Conservation (phyloP, 1,140 invertebrate species). For the Trissolcus basalis region DNA sequence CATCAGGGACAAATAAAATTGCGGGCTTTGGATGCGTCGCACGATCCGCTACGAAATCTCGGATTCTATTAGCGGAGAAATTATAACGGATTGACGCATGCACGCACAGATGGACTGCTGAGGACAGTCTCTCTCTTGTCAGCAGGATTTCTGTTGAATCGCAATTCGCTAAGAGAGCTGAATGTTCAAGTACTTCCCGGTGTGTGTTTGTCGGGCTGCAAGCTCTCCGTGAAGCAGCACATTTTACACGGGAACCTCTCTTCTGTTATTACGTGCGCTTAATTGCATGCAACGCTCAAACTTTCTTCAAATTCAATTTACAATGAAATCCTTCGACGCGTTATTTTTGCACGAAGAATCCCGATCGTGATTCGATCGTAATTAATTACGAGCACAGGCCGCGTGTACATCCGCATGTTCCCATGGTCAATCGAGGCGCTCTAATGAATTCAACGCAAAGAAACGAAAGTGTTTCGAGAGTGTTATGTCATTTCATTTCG, state of each 20-base stretch:
- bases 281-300: conserved; percentile 28
- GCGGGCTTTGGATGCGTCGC: conserved; percentile 66
- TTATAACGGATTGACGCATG: conserved; percentile 74
- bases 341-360: conserved; percentile 4
- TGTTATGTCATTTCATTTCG: too few relatives aligned
- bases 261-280: conserved; percentile 31
- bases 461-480: too few relatives aligned
- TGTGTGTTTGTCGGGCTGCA: conserved; percentile 26
- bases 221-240: conserved; percentile 33
- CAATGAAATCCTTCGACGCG: conserved; percentile 17
- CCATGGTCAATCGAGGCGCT: too few relatives aligned
- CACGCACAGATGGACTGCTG: conserved; percentile 57
- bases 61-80: conserved; percentile 76
- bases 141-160: conserved; percentile 73
- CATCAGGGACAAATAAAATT: conserved; percentile 18
- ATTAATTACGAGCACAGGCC: background rate
- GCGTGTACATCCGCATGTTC: background rate
- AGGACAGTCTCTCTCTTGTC: conserved; percentile 60
- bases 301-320: conserved; percentile 42
- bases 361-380: conserved; percentile 5
- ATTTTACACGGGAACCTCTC: conserved; percentile 15
- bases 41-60: conserved; percentile 72
- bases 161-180: conserved; percentile 63
- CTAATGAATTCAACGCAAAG: too few relatives aligned
- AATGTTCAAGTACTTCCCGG: conserved; percentile 73